These are phyloP conservation scores for Drosophila gunungcola DNA, from an alignment of 1,140 invertebrate genomes.

Conservation along the genomic window DNA sequence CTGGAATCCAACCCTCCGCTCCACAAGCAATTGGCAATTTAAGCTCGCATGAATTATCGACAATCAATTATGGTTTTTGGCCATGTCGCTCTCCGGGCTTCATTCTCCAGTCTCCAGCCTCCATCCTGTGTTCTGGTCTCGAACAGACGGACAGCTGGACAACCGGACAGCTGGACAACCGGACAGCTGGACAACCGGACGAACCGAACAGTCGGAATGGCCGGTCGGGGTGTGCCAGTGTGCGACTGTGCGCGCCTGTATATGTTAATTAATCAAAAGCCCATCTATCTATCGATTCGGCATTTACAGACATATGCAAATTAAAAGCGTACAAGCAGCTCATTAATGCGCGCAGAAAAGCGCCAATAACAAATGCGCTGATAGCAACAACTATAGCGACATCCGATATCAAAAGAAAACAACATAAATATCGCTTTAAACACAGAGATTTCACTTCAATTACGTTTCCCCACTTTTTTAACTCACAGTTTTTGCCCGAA, in stretches of 20 bases:
- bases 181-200: neutral
- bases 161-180: neutral
- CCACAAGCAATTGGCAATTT: conserved; percentile 76
- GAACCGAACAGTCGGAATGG: too few species aligned
- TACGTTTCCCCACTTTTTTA: conserved; percentile 7
- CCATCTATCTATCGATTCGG: conserved; percentile 77
- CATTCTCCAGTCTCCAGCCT: conserved; percentile 3
- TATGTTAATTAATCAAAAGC: conserved; percentile 81
- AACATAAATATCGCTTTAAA: conserved; percentile 11
- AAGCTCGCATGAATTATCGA: conserved; percentile 82
- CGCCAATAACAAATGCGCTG: conserved; percentile 20
- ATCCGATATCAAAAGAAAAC: conserved; percentile 4
- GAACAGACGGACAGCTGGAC: neutral
- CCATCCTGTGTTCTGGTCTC: conserved; percentile 19
- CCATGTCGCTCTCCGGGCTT: conserved; percentile 52
- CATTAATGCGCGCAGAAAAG: conserved; percentile 71
- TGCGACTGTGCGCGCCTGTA: conserved; percentile 35
- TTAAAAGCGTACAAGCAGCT: conserved; percentile 81
- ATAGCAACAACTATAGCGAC: conserved; percentile 9
- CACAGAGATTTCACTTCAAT: conserved; percentile 12
- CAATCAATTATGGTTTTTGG: conserved; percentile 82
- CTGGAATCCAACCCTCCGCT: neutral
- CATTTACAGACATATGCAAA: conserved; percentile 82
- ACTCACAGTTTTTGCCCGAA: too few species aligned
- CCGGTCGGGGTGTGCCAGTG: neutral